These are phyloP conservation scores for Eurytoma californica DNA, from an alignment of 2,888 invertebrate species.

Conservation along the genomic window DNA sequence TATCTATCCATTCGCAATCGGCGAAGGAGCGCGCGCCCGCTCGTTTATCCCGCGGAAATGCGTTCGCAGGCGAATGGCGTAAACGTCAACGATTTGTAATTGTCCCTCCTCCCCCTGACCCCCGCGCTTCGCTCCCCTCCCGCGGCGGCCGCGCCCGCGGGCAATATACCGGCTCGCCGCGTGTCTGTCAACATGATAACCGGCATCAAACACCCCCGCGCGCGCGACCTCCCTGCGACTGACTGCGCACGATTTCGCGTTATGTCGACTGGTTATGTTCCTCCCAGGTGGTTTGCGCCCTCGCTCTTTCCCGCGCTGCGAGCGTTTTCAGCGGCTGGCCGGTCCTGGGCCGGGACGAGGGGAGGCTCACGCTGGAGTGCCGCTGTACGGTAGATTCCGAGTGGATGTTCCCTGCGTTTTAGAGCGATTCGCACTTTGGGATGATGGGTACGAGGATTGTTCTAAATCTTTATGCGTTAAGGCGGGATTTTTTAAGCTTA, in stretches of 20 bases:
- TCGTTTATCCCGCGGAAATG: conserved; percentile 44
- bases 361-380: too few relatives aligned
- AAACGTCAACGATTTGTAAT: conserved; percentile 72
- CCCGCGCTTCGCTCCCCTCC: conserved; percentile 63
- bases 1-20: conserved; percentile 41
- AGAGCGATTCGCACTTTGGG: too few relatives aligned
- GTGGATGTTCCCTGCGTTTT: too few relatives aligned
- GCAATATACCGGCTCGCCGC: conserved; percentile 53
- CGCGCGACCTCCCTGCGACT: conserved; percentile 63
- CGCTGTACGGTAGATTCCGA: too few relatives aligned
- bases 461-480: too few relatives aligned
- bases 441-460: too few relatives aligned
- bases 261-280: conserved; percentile 18
- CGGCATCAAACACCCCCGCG: conserved; percentile 71
- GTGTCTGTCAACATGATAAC: conserved; percentile 74
- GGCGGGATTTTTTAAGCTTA: too few relatives aligned
- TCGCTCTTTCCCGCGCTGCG: too few relatives aligned
- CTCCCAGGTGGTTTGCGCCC: too few relatives aligned
- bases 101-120: conserved; percentile 67
- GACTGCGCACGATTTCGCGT: conserved; percentile 61
- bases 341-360: too few relatives aligned
- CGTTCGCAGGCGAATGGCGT: background rate
- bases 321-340: too few relatives aligned
- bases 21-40: conserved; percentile 6
- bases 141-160: conserved; percentile 60